Evolutionary conservation across 2,797 vertebrate species (phyloP), one percentile per base, ranked within the genome.

Genomic region (Cottoperca gobio): DNA sequence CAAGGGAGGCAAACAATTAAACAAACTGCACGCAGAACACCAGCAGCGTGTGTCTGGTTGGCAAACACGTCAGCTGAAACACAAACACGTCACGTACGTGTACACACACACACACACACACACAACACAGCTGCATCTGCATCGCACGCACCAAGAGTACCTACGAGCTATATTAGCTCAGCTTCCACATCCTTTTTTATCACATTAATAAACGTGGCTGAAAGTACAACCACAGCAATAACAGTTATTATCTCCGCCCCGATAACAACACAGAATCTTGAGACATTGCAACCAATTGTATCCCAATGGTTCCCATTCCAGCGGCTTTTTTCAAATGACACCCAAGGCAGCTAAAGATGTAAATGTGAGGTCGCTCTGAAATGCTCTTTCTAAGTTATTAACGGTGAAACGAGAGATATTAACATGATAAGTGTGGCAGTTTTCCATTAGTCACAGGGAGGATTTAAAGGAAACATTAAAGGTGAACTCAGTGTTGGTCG

Each of bases 1-100:
- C 45, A 69, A 33, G 57, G 87, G 88, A 79, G 83, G 68, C 52
- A 48, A 82, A 81, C 75, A 14, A 89, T 88, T 90, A 84, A 87
- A 89, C 62, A 88, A 75, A 81, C 60, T 53, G 33, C 65, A 59
- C 59, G 54, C 48, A 73, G 68, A 75, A 52, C 78, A 84, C 33
- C 66, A 61, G 70, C 73, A n/a, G 46, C 53, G 79, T 79, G 83
- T 63, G 69, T 74, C 62, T 63, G 49, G 61, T 49, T 49, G 66
- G 73, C 74, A 70, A 62, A 70, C 61, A 48, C 8, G 5, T 67
- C 68, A 42, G 52, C 24, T 21, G 39, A 82, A 35, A 85, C 74
- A 40, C 55, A 23, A 33, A 58, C 67, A 57, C n/a, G 21, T n/a
- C 46, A n/a, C 37, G 31, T 33, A 63, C 62, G 45, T 46, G 45